phyloP scores from a whole-genome alignment of 2,113 vertebrate genomes.

The Paedocypris sp. region DNA sequence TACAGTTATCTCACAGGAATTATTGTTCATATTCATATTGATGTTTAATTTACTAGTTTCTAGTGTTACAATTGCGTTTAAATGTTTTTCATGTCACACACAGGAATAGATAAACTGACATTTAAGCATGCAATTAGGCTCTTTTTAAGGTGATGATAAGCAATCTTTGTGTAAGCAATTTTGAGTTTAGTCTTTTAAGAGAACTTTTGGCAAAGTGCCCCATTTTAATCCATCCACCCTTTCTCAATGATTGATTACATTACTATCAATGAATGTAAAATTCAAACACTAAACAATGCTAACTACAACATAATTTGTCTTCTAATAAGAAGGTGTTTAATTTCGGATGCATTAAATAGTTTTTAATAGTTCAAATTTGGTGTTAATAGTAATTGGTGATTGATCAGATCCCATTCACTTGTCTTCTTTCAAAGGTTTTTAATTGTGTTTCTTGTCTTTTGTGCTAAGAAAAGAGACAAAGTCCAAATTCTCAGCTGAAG shows the following conservation, averaged over 20 bases:
- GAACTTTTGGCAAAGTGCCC: constrained; percentile 12
- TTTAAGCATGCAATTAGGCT: too few relatives aligned
- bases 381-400: constrained; percentile 29
- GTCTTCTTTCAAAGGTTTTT: constrained; percentile 28
- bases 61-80: too few relatives aligned
- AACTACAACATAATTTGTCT: not conserved
- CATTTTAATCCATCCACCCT: constrained; percentile 19
- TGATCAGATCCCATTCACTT: constrained; percentile 24
- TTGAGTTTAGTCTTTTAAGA: constrained; percentile 29
- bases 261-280: constrained; percentile 20
- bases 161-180: not conserved
- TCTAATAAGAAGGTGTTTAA: constrained; percentile 5
- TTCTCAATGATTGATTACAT: constrained; percentile 27
- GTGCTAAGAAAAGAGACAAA: constrained; percentile 24
- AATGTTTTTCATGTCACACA: too few relatives aligned
- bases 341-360: constrained; percentile 4
- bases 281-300: constrained; percentile 11
- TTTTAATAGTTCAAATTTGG: constrained; percentile 14
- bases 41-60: too few relatives aligned
- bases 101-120: too few relatives aligned
- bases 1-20: too few relatives aligned
- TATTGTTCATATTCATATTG: too few relatives aligned
- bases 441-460: constrained; percentile 32
- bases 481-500: constrained; percentile 14
- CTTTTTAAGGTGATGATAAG: too few relatives aligned